Base-by-base conservation (phyloP, 2,888 invertebrate genomes). In the Capitulum mitella region DNA sequence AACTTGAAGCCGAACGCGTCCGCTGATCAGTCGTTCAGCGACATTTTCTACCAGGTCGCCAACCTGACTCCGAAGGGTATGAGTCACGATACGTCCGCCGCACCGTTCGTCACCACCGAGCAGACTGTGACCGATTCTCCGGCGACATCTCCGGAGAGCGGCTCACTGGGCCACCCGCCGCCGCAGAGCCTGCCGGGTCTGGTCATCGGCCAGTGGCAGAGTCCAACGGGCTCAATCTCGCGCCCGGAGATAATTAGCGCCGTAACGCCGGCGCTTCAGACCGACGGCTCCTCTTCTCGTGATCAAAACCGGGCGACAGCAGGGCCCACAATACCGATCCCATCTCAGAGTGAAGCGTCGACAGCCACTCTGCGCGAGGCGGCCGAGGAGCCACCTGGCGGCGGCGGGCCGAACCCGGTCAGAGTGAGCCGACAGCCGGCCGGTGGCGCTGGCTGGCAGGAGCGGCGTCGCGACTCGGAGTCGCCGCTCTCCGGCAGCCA, bases 11-110 rank as follows among this genome's bases (percentile, higher is more conserved):
- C n/a, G n/a, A n/a, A n/a, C n/a, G n/a, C n/a, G n/a, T n/a, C n/a
- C n/a, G n/a, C n/a, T n/a, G n/a, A n/a, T n/a, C n/a, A n/a, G n/a
- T 70, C 70, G 16, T 70, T 70, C 26, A 70, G 70, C 40, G 26
- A 70, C 22, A 70, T 70, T 5, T 70, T 70, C 70, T 70, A 70
- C 19, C 3, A 19, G 37, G 40, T 26, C 2, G 70, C 70, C 8
- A 70, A 70, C 19, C 26, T 70, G 3, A 70, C 70, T 2, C 70
- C 70, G 1, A 37, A 37, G 37, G 26, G 26, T 6, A 10, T 19
- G 12, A 26, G 1, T 3, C 3, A 6, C 10, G 40, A 70, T 6
- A 5, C 10, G 8, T 6, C 40, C 37, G 26, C 19, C 16, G 10
- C 40, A 0, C 37, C 40, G 0, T 70, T 70, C 19, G 40, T 40